phyloP scores from a whole-genome alignment of 2,888 invertebrate genomes.

The Eutolmus rufibarbis region DNA sequence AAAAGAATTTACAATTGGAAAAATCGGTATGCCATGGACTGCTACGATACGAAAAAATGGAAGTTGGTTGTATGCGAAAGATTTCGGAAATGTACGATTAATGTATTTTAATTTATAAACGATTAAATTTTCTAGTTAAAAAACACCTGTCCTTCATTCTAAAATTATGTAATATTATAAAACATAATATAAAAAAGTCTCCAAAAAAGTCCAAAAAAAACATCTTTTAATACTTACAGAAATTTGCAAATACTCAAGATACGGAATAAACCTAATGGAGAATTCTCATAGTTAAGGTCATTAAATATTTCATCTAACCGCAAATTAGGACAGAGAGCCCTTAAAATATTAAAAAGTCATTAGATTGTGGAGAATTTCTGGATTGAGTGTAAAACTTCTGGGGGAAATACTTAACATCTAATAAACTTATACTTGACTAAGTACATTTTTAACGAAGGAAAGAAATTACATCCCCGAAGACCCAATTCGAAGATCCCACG shows the following conservation, averaged over 20 bases:
- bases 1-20: background rate
- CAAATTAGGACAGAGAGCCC: background rate
- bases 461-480: background rate
- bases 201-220: too few relatives aligned
- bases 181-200: background rate
- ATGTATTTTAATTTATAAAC: background rate
- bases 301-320: background rate
- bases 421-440: background rate
- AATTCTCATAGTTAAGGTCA: background rate
- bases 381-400: background rate
- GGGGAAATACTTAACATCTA: background rate
- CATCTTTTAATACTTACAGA: background rate
- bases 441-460: background rate
- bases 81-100: background rate
- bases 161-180: background rate
- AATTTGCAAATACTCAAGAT: background rate
- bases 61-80: background rate
- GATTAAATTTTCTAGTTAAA: background rate
- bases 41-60: background rate
- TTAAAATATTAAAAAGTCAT: background rate
- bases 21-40: background rate
- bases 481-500: background rate
- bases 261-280: background rate
- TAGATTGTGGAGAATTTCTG: background rate
- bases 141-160: background rate